These are phyloP conservation scores for Chlamydotis undulata DNA, from an alignment of 2,113 vertebrate species.

Conservation along the genomic window DNA sequence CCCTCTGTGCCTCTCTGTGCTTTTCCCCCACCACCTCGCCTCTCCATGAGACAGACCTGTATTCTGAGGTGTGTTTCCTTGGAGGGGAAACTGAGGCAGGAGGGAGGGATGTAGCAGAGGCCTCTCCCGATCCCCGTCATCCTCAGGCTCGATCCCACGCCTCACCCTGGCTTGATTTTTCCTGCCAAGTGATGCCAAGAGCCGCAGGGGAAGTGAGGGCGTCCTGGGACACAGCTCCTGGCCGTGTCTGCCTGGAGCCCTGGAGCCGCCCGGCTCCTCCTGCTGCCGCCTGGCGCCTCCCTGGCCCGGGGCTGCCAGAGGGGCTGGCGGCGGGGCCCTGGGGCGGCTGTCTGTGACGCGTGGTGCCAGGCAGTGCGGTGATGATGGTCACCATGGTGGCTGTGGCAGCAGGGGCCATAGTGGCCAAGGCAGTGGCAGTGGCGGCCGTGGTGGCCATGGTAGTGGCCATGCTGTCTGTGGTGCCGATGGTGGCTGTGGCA, in stretches of 20 bases:
- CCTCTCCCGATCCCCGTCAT: background rate
- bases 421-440: too few species aligned
- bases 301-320: background rate
- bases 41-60: background rate
- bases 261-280: background rate
- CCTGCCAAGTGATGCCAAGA: background rate
- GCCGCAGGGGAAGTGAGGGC: background rate
- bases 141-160: background rate
- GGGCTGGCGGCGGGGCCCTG: background rate
- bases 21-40: background rate
- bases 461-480: background rate
- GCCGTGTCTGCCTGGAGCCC: background rate
- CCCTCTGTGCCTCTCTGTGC: background rate
- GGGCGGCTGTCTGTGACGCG: background rate
- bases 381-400: too few species aligned
- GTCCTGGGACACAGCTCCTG: background rate
- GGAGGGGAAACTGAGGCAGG: slow-evolving; percentile 31
- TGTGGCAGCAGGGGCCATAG: too few species aligned
- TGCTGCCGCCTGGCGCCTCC: background rate
- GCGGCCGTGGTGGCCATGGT: too few species aligned
- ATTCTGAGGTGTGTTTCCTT: background rate
- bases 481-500: background rate
- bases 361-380: rapidly evolving
- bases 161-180: background rate
- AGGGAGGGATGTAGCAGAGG: background rate